A percentile compares a stretch with the other conserved stretches of the same genome.
Conservation (phyloP, 2,113 vertebrate species). For the Heliornis fulica region DNA sequence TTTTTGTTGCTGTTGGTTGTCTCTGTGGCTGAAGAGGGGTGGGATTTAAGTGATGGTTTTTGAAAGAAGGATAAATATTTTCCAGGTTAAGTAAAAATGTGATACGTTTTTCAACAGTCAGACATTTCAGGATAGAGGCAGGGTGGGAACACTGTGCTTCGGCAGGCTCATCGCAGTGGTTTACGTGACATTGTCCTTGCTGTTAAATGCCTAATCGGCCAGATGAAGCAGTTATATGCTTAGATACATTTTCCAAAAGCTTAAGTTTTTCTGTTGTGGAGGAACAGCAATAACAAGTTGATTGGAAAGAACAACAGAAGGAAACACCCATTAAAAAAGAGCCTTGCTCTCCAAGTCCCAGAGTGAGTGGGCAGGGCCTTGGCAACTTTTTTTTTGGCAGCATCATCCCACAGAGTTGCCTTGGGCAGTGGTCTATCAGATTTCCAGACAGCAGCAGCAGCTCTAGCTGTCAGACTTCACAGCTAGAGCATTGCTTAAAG, state of each 20-base stretch:
- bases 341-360: background rate
- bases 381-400: background rate
- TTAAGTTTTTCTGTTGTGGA: slow-evolving; percentile 11
- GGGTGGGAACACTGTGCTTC: background rate
- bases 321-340: background rate
- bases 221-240: slow-evolving; percentile 8
- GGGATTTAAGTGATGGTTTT: background rate
- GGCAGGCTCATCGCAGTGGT: background rate
- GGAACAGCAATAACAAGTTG: background rate
- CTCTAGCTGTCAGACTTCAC: background rate
- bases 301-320: slow-evolving; percentile 34
- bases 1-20: background rate
- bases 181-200: background rate
- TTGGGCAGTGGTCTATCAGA: background rate
- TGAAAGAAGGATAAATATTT: slow-evolving; percentile 8
- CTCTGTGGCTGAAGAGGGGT: background rate
- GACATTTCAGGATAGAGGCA: background rate
- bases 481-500: background rate
- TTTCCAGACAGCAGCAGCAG: background rate
- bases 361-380: background rate
- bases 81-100: background rate
- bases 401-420: background rate
- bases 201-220: slow-evolving; percentile 9
- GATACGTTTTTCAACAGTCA: background rate
- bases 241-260: slow-evolving; percentile 20